Conservation (phyloP, 2,888 invertebrate species). For the Diarsia brunnea region DNA sequence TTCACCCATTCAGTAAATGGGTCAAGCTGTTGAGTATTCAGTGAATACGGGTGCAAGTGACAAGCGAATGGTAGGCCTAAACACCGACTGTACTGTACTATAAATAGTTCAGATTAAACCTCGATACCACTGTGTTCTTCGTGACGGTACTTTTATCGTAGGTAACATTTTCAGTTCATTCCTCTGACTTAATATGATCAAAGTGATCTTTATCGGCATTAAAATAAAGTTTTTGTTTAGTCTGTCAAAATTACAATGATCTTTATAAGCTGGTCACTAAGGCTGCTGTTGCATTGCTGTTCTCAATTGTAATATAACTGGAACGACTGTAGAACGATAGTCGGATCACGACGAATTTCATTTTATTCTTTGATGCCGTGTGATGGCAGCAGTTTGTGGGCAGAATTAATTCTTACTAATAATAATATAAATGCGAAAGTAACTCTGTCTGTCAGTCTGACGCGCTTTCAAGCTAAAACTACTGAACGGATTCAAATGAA, state of each 20-base stretch:
- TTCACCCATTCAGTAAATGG: conserved; percentile 39
- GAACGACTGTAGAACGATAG: not conserved
- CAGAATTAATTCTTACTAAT: no score
- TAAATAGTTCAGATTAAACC: not conserved
- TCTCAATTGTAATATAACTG: no score
- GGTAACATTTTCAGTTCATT: not conserved
- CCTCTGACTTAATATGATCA: not conserved
- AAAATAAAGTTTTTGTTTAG: not conserved
- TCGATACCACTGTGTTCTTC: not conserved
- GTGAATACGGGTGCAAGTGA: conserved; percentile 40
- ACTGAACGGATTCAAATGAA: no score
- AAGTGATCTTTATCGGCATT: not conserved
- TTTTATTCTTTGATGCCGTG: not conserved
- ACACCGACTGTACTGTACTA: not conserved
- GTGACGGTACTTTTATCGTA: conserved; percentile 3
- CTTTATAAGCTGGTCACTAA: not conserved
- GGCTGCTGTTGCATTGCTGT: not conserved
- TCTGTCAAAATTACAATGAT: not conserved
- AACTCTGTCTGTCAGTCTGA: no score
- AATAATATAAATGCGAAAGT: no score
- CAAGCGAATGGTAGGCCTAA: conserved; percentile 10
- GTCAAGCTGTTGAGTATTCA: conserved; percentile 38
- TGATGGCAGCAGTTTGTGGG: not conserved
- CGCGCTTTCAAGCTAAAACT: no score
- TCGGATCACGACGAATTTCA: no score